Conservation (phyloP, 2,113 vertebrate genomes). For the Maccullochella peelii region DNA sequence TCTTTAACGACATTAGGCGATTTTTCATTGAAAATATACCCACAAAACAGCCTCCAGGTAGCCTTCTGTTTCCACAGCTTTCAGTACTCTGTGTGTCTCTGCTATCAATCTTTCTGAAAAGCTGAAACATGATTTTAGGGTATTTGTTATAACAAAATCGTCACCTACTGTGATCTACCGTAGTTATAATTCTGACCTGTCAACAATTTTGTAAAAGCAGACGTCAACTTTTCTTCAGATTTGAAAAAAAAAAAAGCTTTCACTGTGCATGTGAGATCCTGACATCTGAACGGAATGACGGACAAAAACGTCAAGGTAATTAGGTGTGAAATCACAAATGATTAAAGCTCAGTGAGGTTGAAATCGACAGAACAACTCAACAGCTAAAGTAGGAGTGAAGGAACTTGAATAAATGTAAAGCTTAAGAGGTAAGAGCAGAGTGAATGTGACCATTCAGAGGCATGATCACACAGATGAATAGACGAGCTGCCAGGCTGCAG, state of each 20-base stretch:
- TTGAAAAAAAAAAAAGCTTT: not conserved
- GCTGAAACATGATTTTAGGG: not conserved
- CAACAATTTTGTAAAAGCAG: not conserved
- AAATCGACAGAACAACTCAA: not conserved
- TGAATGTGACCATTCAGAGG: not conserved
- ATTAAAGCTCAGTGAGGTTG: not conserved
- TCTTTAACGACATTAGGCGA: not conserved
- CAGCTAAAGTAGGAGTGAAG: not conserved
- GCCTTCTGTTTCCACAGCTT: not conserved
- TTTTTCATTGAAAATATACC: not conserved
- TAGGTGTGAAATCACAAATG: not conserved
- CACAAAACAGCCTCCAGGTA: not conserved
- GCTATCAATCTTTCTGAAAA: not conserved
- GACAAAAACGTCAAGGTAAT: not conserved
- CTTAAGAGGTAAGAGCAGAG: not conserved
- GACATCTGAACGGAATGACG: not conserved
- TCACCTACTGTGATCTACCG: not conserved
- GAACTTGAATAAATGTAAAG: not conserved
- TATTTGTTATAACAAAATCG: not conserved
- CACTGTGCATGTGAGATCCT: not conserved
- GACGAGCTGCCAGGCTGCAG: conserved; percentile 13
- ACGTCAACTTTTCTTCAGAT: not conserved
- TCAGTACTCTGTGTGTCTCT: not conserved
- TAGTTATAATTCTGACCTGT: not conserved
- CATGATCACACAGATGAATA: conserved; percentile 9